Evolutionary conservation across 2,888 invertebrate genomes (phyloP).

Genomic region (Cryptophagus acutangulus): DNA sequence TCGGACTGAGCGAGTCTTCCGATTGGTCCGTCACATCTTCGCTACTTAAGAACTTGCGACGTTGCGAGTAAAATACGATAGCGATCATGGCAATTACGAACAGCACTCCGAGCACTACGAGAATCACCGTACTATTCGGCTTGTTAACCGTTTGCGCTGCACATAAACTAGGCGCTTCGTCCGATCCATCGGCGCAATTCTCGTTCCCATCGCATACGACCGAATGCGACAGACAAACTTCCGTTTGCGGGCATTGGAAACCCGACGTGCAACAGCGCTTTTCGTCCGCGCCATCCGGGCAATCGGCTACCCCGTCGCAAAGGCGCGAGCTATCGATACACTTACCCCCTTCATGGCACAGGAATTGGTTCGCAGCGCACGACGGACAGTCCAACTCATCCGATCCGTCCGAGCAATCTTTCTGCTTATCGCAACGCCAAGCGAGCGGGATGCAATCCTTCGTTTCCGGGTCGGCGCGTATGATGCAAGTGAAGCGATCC

Average conservation of each 20-base stretch:
- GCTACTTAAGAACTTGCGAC: conserved; percentile 28
- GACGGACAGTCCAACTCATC: conserved; percentile 72
- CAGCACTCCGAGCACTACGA: conserved; percentile 53
- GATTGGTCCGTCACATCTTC: conserved; percentile 56
- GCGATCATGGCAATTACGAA: conserved; percentile 43
- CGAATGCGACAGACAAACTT: conserved; percentile 64
- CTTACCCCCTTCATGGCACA: conserved; percentile 50
- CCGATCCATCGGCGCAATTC: conserved; percentile 76
- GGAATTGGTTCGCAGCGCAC: conserved; percentile 67
- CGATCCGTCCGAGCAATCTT: conserved; percentile 77
- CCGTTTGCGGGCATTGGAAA: conserved; percentile 69
- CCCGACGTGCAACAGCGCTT: conserved; percentile 62
- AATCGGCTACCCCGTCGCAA: conserved; percentile 62
- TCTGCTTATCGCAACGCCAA: conserved; percentile 76
- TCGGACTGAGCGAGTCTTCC: conserved; percentile 62
- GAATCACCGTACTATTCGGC: conserved; percentile 52
- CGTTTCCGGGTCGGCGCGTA: conserved; percentile 50
- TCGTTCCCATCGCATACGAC: conserved; percentile 71
- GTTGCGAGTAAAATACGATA: conserved; percentile 32
- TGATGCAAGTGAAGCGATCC: conserved; percentile 67
- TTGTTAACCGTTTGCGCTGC: conserved; percentile 46
- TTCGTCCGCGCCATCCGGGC: conserved; percentile 66
- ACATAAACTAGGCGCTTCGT: conserved; percentile 67
- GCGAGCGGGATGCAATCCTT: conserved; percentile 65
- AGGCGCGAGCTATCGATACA: conserved; percentile 41